phyloP scores from a whole-genome alignment of 1,140 invertebrate genomes.

The Drosophila rufa region DNA sequence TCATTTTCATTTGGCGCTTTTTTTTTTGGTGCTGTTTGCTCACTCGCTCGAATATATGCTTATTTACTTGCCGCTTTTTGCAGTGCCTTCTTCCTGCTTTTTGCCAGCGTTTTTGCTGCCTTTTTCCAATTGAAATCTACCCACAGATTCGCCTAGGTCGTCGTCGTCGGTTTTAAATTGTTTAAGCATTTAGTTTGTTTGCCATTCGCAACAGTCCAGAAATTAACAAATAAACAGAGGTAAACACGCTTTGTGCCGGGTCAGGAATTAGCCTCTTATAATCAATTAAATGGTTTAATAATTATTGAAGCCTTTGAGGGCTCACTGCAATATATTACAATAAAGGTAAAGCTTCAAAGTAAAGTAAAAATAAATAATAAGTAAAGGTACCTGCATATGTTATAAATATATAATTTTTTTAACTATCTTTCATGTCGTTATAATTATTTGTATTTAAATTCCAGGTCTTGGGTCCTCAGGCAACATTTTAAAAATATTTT shows the following conservation, averaged over 20 bases:
- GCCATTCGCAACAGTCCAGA: constrained; percentile 22
- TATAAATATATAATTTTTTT: too few relatives aligned
- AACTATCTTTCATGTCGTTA: too few relatives aligned
- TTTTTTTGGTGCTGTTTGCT: constrained; percentile 19
- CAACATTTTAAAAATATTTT: constrained; percentile 7
- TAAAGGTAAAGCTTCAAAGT: too few relatives aligned
- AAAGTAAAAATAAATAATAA: too few relatives aligned
- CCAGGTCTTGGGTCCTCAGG: too few relatives aligned
- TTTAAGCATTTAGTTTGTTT: constrained; percentile 57
- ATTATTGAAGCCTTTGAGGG: too few relatives aligned
- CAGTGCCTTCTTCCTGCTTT: constrained; percentile 4
- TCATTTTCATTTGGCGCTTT: constrained; percentile 18
- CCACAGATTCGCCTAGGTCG: constrained; percentile 4
- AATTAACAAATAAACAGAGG: constrained; percentile 22
- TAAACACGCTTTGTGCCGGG: neutral
- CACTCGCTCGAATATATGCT: constrained; percentile 31
- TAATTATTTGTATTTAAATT: too few relatives aligned
- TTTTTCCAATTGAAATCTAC: constrained; percentile 28
- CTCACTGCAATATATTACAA: too few relatives aligned
- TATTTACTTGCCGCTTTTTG: constrained; percentile 37
- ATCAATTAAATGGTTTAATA: neutral
- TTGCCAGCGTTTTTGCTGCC: neutral
- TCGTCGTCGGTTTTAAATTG: constrained; percentile 30
- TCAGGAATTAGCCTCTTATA: neutral
- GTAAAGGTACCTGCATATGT: too few relatives aligned